Evolutionary conservation across 1,140 invertebrate genomes (phyloP).

Genomic region (Cyphomyrmex costatus): DNA sequence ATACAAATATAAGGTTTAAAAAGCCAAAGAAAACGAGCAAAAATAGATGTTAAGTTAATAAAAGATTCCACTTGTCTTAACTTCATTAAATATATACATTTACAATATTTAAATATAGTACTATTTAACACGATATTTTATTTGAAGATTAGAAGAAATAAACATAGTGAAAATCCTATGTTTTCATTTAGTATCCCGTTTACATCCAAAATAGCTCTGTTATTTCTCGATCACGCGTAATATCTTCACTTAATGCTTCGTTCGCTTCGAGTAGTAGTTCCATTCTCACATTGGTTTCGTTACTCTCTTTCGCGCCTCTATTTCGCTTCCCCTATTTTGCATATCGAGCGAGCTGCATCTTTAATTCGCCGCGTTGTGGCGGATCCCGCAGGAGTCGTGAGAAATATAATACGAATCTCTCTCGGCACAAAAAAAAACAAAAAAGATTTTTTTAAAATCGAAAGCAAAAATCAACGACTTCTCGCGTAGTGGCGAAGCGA

Average conservation of each 20-base stretch:
- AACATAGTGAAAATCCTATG: not conserved
- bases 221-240: conserved; percentile 57
- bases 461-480: conserved; percentile 75
- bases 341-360: conserved; percentile 67
- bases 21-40: too few species aligned
- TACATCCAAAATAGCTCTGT: conserved; percentile 15
- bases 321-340: conserved; percentile 39
- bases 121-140: not conserved
- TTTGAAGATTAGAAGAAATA: not conserved
- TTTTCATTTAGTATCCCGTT: conserved; percentile 5
- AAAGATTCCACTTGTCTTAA: too few species aligned
- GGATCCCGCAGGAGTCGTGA: conserved; percentile 31
- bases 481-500: conserved; percentile 45
- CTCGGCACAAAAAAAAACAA: not conserved
- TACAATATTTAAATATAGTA: not conserved
- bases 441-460: conserved; percentile 16
- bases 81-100: too few species aligned
- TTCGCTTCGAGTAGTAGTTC: conserved; percentile 21
- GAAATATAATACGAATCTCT: conserved; percentile 52
- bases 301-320: conserved; percentile 17
- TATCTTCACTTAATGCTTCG: conserved; percentile 41
- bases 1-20: too few species aligned
- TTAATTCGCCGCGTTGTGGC: conserved; percentile 48
- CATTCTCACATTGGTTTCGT: conserved; percentile 35
- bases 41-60: too few species aligned